Conservation (phyloP, 2,888 invertebrate species). For the Pelosia muscerda region DNA sequence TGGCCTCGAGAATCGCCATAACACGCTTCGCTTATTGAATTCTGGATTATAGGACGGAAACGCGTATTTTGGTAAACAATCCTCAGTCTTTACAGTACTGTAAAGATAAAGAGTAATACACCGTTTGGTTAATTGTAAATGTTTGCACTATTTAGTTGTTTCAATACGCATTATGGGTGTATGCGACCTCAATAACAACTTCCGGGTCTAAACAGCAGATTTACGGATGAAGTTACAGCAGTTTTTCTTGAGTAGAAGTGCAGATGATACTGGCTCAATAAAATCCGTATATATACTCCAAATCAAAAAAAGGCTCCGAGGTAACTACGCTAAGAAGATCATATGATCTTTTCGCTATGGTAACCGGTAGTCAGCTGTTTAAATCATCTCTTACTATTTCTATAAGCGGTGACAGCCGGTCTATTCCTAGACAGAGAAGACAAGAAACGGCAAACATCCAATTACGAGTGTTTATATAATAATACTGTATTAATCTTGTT, state of each 20-base stretch:
- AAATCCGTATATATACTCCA: no score
- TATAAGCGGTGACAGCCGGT: conserved; percentile 6
- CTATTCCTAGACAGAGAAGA: conserved; percentile 19
- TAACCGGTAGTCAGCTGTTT: neutral
- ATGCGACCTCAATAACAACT: neutral
- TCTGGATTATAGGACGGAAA: neutral
- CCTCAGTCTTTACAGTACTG: neutral
- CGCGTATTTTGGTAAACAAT: neutral
- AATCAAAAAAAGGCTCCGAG: no score
- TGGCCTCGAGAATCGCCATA: neutral
- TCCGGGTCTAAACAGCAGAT: neutral
- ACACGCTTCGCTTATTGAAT: neutral
- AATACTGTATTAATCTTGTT: conserved; percentile 18
- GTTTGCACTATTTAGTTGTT: neutral
- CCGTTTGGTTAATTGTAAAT: neutral
- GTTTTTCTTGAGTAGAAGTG: neutral
- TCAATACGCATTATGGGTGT: neutral
- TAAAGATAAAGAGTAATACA: neutral
- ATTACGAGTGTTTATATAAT: conserved; percentile 24
- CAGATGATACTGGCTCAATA: no score
- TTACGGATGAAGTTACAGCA: neutral
- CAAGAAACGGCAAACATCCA: conserved; percentile 16
- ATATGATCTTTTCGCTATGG: neutral
- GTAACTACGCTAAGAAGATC: neutral
- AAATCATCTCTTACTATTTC: neutral